phyloP scores from a whole-genome alignment of 2,113 vertebrate genomes.

The Callorhinus ursinus region DNA sequence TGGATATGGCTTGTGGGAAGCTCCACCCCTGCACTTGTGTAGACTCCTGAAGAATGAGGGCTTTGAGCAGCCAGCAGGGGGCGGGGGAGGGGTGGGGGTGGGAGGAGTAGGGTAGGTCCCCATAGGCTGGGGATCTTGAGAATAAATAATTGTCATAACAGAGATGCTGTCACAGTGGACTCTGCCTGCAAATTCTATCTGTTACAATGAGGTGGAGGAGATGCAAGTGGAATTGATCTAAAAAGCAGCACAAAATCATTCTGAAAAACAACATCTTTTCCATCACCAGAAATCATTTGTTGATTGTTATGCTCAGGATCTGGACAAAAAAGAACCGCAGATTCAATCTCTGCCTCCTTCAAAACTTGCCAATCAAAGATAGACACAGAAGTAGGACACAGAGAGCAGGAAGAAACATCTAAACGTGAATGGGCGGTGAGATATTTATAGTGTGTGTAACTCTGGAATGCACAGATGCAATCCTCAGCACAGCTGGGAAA shows the following conservation, averaged over 20 bases:
- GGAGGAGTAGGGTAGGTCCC: neutral
- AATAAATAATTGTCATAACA: neutral
- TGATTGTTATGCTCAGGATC: neutral
- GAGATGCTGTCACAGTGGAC: neutral
- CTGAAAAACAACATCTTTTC: conserved; percentile 16
- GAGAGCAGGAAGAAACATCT: neutral
- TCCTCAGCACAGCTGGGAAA: neutral
- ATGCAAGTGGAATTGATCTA: neutral
- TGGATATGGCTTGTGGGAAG: neutral
- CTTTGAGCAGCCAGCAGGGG: neutral
- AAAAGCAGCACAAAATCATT: neutral
- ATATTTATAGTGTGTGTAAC: neutral
- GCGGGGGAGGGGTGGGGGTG: accelerated
- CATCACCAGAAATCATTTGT: neutral
- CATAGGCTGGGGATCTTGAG: neutral
- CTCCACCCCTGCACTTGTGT: accelerated
- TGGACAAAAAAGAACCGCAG: neutral
- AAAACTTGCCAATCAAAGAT: neutral
- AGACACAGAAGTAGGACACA: neutral
- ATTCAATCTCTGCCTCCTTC: neutral
- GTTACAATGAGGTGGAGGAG: neutral
- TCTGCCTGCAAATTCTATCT: neutral
- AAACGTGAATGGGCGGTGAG: neutral
- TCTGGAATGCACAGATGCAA: neutral
- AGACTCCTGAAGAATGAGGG: neutral